Base-by-base conservation (phyloP, 1,140 invertebrate genomes). In the Nebria ingens region DNA sequence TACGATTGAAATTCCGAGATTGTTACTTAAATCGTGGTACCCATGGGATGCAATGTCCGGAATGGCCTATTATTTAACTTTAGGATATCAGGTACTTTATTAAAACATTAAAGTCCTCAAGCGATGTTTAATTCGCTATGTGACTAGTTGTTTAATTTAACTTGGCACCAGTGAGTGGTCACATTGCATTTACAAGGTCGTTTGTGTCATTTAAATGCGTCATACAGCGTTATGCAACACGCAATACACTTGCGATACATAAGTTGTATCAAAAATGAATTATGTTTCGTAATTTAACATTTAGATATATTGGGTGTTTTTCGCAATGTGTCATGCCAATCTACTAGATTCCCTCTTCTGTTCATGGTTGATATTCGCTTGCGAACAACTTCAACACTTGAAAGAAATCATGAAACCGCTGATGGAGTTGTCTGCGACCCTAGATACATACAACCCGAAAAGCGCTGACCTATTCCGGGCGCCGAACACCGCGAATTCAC, bases 401-500 rank as follows among this genome's bases (percentile, higher is more conserved):
- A 91, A 90, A 61, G 84, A 85, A 45, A 90, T 90, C 40, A 83
- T 91, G 82, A 87, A 87, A 59, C 87, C 87, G 0, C 66, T 91
- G 19, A 89, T 91, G 84, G 87, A 91, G 62, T 74, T 90, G 0
- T 89, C 86, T 15, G 85, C 87, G 1, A 82, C 86, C 0, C 68
- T 89, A 58, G 87, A 90, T 61, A 87, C 85, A 0, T 86, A 87
- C 59, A 77, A 87, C 15, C 86, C 86, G 0, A 86, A 89, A 64
- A 86, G 86, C 23, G 81, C 83, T 2, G 86, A 89, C 34, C 70
- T 90, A 9, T 91, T 91, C 64, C 69, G 80, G 53, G 78, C 79
- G 2, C 64, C 76, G n/a, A 34, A 34, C 9, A 82, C 80, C 55
- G 76, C 77, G 22, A 77, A 76, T 62, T 76, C 75, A 1, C 73